phyloP scores from a whole-genome alignment of 2,888 invertebrate genomes.

The Metalampra italica region DNA sequence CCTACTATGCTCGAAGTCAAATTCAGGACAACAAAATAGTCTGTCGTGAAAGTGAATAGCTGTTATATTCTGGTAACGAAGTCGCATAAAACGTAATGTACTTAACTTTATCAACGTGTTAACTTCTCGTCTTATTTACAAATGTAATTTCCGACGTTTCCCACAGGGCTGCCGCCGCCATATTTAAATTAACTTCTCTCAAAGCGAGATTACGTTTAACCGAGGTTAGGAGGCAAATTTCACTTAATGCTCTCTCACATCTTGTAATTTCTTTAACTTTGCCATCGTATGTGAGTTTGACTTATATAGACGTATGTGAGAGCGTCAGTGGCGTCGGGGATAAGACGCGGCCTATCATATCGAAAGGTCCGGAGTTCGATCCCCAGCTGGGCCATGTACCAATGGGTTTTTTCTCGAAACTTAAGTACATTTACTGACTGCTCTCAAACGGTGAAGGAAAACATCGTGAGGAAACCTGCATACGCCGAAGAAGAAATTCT shows the following conservation, averaged over 20 bases:
- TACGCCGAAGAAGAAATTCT: no score
- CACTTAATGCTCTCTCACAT: constrained; percentile 30
- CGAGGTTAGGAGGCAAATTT: constrained; percentile 35
- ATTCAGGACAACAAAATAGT: no score
- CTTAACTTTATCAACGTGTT: constrained; percentile 27
- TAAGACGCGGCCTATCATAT: no score
- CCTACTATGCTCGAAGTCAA: no score
- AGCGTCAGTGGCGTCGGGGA: no score
- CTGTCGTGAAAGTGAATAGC: not conserved
- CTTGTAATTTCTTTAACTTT: constrained; percentile 36
- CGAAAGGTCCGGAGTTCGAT: no score
- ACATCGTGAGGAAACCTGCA: no score
- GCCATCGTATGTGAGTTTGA: constrained; percentile 15
- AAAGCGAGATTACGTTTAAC: constrained; percentile 36
- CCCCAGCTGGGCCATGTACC: no score
- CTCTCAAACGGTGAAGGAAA: no score
- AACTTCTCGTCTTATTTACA: constrained; percentile 34
- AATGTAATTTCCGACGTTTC: constrained; percentile 35
- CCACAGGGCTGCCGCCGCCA: constrained; percentile 21
- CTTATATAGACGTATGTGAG: no score
- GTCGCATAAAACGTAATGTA: constrained; percentile 10
- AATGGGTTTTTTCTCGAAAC: no score
- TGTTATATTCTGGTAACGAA: constrained; percentile 11
- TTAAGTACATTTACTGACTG: no score
- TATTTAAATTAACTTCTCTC: constrained; percentile 41